Base-by-base conservation (phyloP, 2,888 invertebrate genomes). In the Metacarcinus magister region DNA sequence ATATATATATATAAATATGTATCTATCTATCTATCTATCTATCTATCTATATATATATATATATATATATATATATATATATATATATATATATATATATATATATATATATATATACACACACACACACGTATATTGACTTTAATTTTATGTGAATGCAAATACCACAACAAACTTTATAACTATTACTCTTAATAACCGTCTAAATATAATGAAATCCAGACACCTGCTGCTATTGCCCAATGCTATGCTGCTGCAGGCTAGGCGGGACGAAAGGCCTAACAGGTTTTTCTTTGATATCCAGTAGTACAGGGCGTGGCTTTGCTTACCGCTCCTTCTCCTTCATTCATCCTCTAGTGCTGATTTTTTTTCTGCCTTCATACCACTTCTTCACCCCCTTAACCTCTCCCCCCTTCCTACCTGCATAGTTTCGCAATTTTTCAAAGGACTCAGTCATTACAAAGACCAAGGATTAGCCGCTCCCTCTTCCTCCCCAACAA, bases 81-180 rank as follows among this genome's bases (percentile, higher is more conserved):
- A 90, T 90, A 90, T 90, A 90, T 90, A 28, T 90, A 90, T 90
- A 90, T 90, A 90, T 90, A 90, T 90, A 90, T 90, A 28, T 32
- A 90, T 90, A 90, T 90, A 90, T 90, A 90, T 44, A 90, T 90
- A 90, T 13, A 90, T 13, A 90, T 13, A 32, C 3, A 90, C 3
- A 90, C 3, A 90, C 3, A 28, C 3, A 90, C 0, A 90, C 0
- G 16, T 2, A 54, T 2, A 54, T 2, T 13, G 3, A 54, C 0
- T n/a, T n/a, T n/a, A n/a, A n/a, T n/a, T n/a, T n/a, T n/a, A n/a
- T n/a, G 23, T 67, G 19, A 67, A 67, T 67, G 16, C 67, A 67
- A 67, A 13, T 67, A 16, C 23, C 23, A 16, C 67, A 67, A 67
- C 5, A 67, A 67, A 5, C 67, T 16, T 67, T 67, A 23, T 4